These are phyloP conservation scores for Alaudala cheleensis DNA, from an alignment of 2,113 vertebrate species.

Conservation along the genomic window DNA sequence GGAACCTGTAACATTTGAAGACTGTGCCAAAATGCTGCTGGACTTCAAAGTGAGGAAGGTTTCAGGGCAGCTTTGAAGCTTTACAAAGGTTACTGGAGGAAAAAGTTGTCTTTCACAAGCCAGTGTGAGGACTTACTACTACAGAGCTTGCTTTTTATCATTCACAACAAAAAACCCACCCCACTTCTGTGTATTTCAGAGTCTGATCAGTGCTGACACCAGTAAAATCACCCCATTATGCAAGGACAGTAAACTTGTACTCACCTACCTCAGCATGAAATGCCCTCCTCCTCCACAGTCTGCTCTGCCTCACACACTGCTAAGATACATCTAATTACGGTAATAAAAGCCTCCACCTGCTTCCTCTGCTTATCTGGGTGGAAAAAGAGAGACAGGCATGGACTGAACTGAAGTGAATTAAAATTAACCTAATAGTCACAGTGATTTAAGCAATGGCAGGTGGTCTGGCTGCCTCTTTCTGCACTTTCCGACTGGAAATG, in stretches of 20 bases:
- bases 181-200: background rate
- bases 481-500: background rate
- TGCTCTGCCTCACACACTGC: background rate
- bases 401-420: background rate
- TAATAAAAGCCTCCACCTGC: conserved; percentile 1
- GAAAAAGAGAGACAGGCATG: background rate
- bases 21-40: background rate
- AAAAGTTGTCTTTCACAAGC: background rate
- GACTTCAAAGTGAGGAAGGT: background rate
- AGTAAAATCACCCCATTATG: background rate
- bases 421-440: background rate
- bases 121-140: background rate
- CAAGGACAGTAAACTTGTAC: background rate
- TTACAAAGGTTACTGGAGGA: background rate
- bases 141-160: background rate
- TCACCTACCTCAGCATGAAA: background rate
- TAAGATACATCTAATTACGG: background rate
- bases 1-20: background rate
- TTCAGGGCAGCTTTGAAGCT: background rate
- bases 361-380: background rate
- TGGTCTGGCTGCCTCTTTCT: background rate
- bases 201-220: background rate
- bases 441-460: background rate
- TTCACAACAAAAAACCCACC: background rate
- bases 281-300: background rate